Evolutionary conservation across 2,888 invertebrate species (phyloP), one percentile per base, ranked within the genome.

Genomic region (Marronus borbonicus): DNA sequence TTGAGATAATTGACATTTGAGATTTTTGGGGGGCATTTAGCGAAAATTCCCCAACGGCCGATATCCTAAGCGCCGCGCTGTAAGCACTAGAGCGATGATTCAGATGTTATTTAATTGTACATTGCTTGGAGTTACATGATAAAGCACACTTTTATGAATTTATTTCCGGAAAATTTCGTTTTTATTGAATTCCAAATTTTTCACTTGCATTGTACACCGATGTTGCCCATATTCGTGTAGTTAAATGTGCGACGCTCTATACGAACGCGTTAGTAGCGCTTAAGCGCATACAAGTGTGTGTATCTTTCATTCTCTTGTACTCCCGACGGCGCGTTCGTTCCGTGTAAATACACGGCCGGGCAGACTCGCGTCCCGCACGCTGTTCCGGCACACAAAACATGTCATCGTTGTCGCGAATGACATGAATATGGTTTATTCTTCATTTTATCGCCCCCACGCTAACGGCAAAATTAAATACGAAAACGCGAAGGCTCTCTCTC

Each of bases 401-500:
- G 66, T 66, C 49, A 44, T 49, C 44, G 66, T 66, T 49, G 64
- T 64, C 64, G 64, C 49, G 44, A 49, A 66, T 66, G 66, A 66
- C 66, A 66, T 49, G 66, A 66, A 66, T 66, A 66, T 66, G 66
- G 66, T 66, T 66, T 66, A 66, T 66, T 66, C 66, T 66, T 66
- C 66, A 66, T 66, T 44, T 66, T 66, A 49, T 49, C 49, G 66
- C 20, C 44, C n/a, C 64, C n/a, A 14, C 17, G 66, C 66, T 44
- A 66, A 66, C 66, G 66, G 44, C 14, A 44, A 66, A 66, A 66
- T 66, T 66, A 66, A 66, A 66, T 66, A 66, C 66, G 66, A 49
- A 66, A 49, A 49, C 66, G 44, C 10, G 20, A 44, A 66, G 24
- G 44, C n/a, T 2, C 10, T 44, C 44, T 44, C 44, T 44, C 44